phyloP scores from a whole-genome alignment of 2,888 invertebrate genomes.

The Agonopterix arenella region DNA sequence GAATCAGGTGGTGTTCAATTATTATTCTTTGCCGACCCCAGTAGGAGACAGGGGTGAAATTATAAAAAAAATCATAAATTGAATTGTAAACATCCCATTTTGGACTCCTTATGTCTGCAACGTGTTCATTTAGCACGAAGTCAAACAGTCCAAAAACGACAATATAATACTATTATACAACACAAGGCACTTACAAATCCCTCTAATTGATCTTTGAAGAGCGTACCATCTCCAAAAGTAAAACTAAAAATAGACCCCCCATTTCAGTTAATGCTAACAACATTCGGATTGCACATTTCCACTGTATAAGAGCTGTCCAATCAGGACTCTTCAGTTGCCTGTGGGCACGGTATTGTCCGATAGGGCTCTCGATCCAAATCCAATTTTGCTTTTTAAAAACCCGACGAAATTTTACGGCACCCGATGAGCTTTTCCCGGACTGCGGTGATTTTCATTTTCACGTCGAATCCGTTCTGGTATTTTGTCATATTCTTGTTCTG shows the following conservation, averaged over 20 bases:
- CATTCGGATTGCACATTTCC: slow-evolving; percentile 20
- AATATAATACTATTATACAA: too few species aligned
- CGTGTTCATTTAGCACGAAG: too few species aligned
- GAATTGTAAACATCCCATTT: too few species aligned
- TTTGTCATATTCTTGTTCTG: neutral
- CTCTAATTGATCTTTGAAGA: neutral
- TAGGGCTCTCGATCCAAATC: slow-evolving; percentile 14
- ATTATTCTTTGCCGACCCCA: too few species aligned
- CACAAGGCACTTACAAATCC: neutral
- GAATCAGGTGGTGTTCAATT: too few species aligned
- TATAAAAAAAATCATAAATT: neutral
- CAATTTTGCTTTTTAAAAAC: slow-evolving; percentile 19
- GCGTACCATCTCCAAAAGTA: slow-evolving; percentile 55
- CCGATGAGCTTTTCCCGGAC: neutral
- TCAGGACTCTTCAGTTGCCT: slow-evolving; percentile 8
- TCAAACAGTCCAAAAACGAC: too few species aligned
- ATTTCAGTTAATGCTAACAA: slow-evolving; percentile 25
- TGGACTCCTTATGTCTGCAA: too few species aligned
- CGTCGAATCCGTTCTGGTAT: neutral
- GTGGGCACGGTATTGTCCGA: slow-evolving; percentile 11
- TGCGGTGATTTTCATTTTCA: neutral
- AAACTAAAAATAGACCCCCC: slow-evolving; percentile 66
- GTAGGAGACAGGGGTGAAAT: slow-evolving; percentile 20
- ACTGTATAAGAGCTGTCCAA: slow-evolving; percentile 9
- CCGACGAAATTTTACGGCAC: slow-evolving; percentile 4